Conservation (phyloP, 2,797 vertebrate species). For the Prunella strophiata region DNA sequence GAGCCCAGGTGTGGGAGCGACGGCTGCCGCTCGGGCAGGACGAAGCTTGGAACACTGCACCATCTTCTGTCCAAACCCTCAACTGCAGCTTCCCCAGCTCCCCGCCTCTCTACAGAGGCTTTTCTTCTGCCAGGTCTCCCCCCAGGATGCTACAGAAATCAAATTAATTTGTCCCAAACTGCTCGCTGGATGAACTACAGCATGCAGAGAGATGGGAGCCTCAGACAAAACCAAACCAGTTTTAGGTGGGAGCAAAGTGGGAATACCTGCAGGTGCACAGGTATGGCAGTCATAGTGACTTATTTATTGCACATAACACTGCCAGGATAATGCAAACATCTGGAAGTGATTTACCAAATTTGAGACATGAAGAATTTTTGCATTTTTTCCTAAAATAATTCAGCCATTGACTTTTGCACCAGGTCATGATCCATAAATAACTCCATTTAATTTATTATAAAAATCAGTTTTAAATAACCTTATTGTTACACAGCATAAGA, state of each 20-base stretch:
- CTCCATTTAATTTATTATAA: background rate
- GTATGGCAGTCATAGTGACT: rapidly evolving
- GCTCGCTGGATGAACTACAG: background rate
- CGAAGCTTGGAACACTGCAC: constrained; percentile 75
- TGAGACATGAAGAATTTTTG: background rate
- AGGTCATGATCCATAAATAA: background rate
- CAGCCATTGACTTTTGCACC: background rate
- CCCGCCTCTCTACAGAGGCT: rapidly evolving
- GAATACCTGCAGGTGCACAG: background rate
- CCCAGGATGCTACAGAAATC: background rate
- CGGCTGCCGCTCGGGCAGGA: background rate
- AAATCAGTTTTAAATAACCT: background rate
- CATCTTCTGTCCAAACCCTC: constrained; percentile 77
- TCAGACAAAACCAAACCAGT: background rate
- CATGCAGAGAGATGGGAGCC: background rate
- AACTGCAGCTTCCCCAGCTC: constrained; percentile 55
- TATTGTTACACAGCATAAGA: background rate
- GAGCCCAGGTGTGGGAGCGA: background rate
- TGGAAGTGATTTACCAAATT: background rate
- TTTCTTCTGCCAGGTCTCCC: background rate
- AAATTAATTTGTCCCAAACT: background rate
- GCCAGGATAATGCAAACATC: background rate
- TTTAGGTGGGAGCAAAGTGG: background rate
- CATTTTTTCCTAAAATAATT: background rate
- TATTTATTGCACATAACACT: background rate